Evolutionary conservation across 2,888 invertebrate genomes (phyloP).

Genomic region (Cataglyphis altisquamis): DNA sequence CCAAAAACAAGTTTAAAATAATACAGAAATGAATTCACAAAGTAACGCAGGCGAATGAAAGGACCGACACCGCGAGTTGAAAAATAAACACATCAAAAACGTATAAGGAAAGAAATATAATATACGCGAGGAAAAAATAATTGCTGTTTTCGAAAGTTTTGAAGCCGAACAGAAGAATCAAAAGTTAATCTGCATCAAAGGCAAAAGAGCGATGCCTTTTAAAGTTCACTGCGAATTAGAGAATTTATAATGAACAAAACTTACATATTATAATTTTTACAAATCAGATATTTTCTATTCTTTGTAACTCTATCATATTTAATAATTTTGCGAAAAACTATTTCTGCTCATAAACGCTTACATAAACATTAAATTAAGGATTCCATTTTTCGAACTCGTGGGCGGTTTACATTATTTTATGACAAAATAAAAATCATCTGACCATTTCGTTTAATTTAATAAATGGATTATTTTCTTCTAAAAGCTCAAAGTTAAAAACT

Average conservation of each 20-base stretch:
- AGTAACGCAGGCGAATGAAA: background rate
- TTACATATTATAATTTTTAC: background rate
- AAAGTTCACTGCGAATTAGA: background rate
- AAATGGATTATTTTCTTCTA: background rate
- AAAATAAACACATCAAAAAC: constrained; percentile 4
- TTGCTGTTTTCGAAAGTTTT: background rate
- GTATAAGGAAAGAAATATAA: background rate
- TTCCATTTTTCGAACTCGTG: background rate
- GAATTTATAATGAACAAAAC: background rate
- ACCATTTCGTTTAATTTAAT: background rate
- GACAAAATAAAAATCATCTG: background rate
- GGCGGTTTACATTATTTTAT: background rate
- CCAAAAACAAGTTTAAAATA: constrained; percentile 29
- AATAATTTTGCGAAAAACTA: constrained; percentile 16
- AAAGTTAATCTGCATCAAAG: background rate
- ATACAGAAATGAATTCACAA: background rate
- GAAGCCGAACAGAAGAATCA: background rate
- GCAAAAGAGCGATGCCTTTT: background rate
- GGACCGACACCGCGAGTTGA: background rate
- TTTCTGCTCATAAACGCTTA: background rate
- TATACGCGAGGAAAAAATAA: background rate
- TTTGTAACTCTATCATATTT: background rate
- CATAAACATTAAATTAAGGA: background rate
- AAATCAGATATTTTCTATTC: background rate
- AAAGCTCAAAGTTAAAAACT: background rate